Conservation (phyloP, 53 echinoderm and acorn worm genomes). For the Paracentrotus lividus region DNA sequence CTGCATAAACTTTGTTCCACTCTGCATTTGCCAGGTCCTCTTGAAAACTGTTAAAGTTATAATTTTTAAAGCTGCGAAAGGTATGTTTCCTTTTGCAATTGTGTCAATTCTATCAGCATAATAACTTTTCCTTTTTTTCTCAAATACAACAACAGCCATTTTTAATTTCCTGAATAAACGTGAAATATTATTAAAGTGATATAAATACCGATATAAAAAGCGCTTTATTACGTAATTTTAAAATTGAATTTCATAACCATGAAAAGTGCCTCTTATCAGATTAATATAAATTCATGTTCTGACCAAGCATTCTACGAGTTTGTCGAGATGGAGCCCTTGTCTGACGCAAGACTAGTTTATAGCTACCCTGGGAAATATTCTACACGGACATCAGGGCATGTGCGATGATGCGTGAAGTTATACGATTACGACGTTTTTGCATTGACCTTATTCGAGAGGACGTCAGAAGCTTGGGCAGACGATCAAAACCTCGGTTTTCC, state of each 20-base stretch:
- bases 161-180: neutral
- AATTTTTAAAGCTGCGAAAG: too few relatives aligned
- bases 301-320: neutral
- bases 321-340: neutral
- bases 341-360: neutral
- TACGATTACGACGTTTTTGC: slow-evolving; percentile 37
- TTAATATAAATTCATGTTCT: slow-evolving; percentile 2
- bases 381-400: neutral
- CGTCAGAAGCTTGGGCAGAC: neutral
- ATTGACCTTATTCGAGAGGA: slow-evolving; percentile 34
- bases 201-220: neutral
- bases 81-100: too few relatives aligned
- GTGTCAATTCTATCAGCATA: too few relatives aligned
- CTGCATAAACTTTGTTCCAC: too few relatives aligned
- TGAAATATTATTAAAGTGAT: neutral
- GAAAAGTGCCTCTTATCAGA: neutral
- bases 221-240: neutral
- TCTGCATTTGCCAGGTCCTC: too few relatives aligned
- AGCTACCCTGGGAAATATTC: slow-evolving; percentile 41
- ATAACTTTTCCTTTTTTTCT: too few relatives aligned
- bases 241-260: neutral
- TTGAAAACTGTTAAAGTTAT: too few relatives aligned
- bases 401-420: slow-evolving; percentile 6
- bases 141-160: too few relatives aligned
- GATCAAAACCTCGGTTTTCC: neutral